Conservation (phyloP, 2,113 vertebrate genomes). For the Malurus cyaneus region DNA sequence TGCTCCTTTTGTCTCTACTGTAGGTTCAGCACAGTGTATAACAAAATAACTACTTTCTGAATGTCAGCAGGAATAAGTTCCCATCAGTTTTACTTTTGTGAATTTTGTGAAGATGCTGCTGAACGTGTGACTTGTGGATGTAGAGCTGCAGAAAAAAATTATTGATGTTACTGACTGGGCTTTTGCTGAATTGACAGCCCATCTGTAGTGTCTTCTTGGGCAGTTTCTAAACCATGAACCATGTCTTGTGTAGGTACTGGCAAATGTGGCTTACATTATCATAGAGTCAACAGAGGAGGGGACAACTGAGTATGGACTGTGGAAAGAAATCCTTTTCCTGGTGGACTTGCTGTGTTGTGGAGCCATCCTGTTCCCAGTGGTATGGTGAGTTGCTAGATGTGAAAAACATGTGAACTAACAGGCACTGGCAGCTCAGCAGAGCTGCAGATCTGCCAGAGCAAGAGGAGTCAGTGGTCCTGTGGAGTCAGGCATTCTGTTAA, state of each 20-base stretch:
- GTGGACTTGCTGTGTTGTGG: conserved; percentile 88
- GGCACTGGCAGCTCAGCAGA: background rate
- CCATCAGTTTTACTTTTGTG: background rate
- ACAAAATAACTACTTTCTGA: background rate
- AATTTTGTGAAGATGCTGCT: background rate
- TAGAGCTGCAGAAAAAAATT: background rate
- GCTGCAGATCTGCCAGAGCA: background rate
- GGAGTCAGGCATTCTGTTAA: background rate
- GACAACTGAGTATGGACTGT: conserved; percentile 82
- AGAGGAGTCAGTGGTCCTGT: background rate
- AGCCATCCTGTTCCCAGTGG: conserved; percentile 87
- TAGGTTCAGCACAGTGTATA: background rate
- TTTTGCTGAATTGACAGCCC: background rate
- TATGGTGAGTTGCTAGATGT: conserved; percentile 75
- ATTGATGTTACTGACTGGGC: background rate
- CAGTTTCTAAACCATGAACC: background rate
- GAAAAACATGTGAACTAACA: background rate
- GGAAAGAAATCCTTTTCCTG: conserved; percentile 87
- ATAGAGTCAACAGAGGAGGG: conserved; percentile 89
- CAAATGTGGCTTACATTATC: conserved; percentile 87
- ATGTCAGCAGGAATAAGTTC: background rate
- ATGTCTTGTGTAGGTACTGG: conserved; percentile 74
- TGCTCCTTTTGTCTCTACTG: background rate
- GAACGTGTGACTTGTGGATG: background rate
- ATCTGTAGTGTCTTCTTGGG: background rate